Evolutionary conservation across 1,140 invertebrate species (phyloP).

Genomic region (Antheraea pernyi): DNA sequence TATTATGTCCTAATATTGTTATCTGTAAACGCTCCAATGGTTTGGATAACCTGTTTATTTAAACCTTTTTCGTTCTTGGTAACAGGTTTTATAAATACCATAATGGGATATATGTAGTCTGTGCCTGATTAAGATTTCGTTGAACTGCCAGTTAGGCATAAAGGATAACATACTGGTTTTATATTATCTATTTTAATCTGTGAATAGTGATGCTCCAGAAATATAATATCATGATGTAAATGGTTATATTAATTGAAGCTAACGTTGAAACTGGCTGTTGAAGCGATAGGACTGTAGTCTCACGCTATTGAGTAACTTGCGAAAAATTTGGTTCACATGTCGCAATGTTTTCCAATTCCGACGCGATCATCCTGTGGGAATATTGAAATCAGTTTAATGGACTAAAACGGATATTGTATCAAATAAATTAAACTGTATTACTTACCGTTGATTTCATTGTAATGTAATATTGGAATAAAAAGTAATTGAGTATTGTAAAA

Average conservation of each 20-base stretch:
- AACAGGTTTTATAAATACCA: not conserved
- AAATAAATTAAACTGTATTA: not conserved
- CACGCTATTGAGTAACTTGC: not conserved
- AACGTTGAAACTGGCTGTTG: constrained; percentile 24
- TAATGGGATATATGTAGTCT: not conserved
- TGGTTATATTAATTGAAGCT: constrained; percentile 12
- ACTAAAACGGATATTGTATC: not conserved
- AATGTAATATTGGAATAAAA: too few relatives aligned
- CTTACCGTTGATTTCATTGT: not conserved
- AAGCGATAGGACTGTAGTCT: constrained; percentile 17
- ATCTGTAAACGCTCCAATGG: not conserved
- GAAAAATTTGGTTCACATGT: not conserved
- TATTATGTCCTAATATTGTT: not conserved
- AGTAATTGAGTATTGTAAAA: too few relatives aligned
- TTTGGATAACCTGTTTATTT: not conserved
- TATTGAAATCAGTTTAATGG: not conserved
- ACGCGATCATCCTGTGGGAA: not conserved
- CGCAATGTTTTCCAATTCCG: not conserved
- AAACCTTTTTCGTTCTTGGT: not conserved
- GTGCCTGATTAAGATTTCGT: too few relatives aligned
- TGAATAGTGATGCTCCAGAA: not conserved
- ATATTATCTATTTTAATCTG: not conserved
- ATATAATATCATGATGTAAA: constrained; percentile 25
- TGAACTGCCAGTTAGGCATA: too few relatives aligned
- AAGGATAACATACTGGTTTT: too few relatives aligned